These are phyloP conservation scores for Pangasius sanitwongsei DNA, from an alignment of 2,797 vertebrate genomes.

Conservation along the genomic window DNA sequence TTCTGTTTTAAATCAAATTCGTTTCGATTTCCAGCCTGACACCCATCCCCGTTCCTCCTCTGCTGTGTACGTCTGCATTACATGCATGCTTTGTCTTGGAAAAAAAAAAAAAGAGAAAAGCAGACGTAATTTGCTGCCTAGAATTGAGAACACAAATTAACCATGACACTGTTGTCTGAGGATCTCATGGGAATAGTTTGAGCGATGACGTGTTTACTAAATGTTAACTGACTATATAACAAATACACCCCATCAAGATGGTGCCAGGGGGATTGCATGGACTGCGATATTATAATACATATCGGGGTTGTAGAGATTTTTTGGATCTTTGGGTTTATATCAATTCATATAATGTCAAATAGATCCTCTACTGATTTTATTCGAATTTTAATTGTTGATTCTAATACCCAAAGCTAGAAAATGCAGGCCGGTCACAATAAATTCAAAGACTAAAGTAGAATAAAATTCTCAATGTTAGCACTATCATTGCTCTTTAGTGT, in stretches of 20 bases:
- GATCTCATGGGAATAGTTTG: slow-evolving; percentile 65
- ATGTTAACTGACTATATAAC: slow-evolving; percentile 21
- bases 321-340: neutral
- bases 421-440: neutral
- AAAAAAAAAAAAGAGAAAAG: slow-evolving; percentile 71
- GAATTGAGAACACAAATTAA: slow-evolving; percentile 91
- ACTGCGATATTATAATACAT: neutral
- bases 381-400: neutral
- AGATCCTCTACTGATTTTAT: neutral
- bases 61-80: slow-evolving; percentile 13
- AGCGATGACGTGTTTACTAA: slow-evolving; percentile 46
- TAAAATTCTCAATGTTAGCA: neutral
- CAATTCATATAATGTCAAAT: neutral
- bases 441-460: neutral
- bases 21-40: slow-evolving; percentile 73
- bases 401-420: neutral
- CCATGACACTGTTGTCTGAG: slow-evolving; percentile 70
- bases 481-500: neutral
- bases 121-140: slow-evolving; percentile 86
- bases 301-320: neutral
- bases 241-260: slow-evolving; percentile 31
- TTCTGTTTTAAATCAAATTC: slow-evolving; percentile 68
- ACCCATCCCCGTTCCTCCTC: slow-evolving; percentile 79
- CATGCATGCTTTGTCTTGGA: slow-evolving; percentile 14
- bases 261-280: neutral